Percentiles rank a stretch among this genome's conserved stretches.
phyloP scores from a whole-genome alignment of 2,113 vertebrate genomes.

The Suncus etruscus region DNA sequence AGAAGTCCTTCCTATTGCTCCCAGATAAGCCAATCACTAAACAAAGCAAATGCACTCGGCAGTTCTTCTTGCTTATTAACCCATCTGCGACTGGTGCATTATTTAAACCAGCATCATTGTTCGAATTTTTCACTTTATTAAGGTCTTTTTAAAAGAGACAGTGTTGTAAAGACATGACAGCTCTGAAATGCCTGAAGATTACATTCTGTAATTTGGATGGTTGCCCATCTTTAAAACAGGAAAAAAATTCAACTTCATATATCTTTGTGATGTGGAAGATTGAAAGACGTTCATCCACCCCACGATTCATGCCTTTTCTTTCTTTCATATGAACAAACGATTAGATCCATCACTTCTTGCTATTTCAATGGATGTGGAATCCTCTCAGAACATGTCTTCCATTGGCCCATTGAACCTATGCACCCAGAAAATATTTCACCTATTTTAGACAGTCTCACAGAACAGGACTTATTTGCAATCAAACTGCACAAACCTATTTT shows the following conservation, averaged over 20 bases:
- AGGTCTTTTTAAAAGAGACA: constrained; percentile 39
- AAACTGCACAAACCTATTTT: constrained; percentile 46
- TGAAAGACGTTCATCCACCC: not conserved
- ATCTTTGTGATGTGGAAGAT: constrained; percentile 13
- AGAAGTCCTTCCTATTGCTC: not conserved
- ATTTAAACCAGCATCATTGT: constrained; percentile 10
- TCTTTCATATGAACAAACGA: constrained; percentile 15
- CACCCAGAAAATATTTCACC: constrained; percentile 17
- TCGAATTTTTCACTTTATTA: constrained; percentile 13
- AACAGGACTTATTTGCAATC: not conserved
- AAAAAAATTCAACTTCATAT: constrained; percentile 19
- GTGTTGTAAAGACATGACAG: constrained; percentile 23
- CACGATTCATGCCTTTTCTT: not conserved
- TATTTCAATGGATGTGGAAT: not conserved
- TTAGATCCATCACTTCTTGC: not conserved
- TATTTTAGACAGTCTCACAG: not conserved
- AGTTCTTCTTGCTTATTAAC: not conserved
- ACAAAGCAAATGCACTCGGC: not conserved
- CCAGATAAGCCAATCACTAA: not conserved
- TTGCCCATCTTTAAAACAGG: not conserved
- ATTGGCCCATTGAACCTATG: not conserved
- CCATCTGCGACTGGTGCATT: not conserved
- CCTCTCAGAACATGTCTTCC: not conserved
- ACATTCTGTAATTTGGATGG: constrained; percentile 46
- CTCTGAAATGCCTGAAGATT: constrained; percentile 7